Base-by-base conservation (phyloP, 1,140 invertebrate genomes). In the Ips nitidus region DNA sequence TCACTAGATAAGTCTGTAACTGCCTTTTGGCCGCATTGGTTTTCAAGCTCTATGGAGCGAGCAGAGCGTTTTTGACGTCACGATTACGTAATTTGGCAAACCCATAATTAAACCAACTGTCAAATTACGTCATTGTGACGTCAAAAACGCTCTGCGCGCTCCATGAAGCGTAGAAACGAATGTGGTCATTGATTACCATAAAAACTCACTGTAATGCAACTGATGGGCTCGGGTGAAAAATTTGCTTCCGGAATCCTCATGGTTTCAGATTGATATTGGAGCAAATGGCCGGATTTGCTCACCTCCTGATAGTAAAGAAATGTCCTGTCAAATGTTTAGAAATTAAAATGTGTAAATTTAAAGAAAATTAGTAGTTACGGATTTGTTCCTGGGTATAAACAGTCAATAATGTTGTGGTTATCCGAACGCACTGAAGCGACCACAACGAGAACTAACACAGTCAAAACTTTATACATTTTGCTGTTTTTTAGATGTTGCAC, bases 331-430 rank as follows among this genome's bases (percentile, higher is more conserved):
- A 22, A 22, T 22, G 22, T 41, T 41, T 39, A 41, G 7, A 41
- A 2, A 41, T 4, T 7, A 5, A 22, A 41, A 22, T 39, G 41
- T 39, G 36, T 55, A n/a, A 39, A 7, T 3, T 3, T 39, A 39
- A 58, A 58, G 7, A 22, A 22, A 22, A 22, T 22, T n/a, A 22
- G 40, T 58, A 58, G 38, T 58, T 58, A 58, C 56, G 56, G 56
- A 40, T 5, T 2, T 7, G 5, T 58, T 40, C 56, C 56, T 40
- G 56, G 56, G 7, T 58, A 5, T 36, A 58, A 41, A 58, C 56
- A 58, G 36, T 58, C 37, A 58, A 40, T 40, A 36, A 41, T 41
- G 36, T 40, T 40, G 7, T 58, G 56, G 8, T 58, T 7, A 7
- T 58, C 56, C 37, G 6, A 58, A 41, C 6, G 7, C 8, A 58